These are phyloP conservation scores for Eidolon helvum DNA, from an alignment of 2,113 vertebrate genomes.

Conservation along the genomic window DNA sequence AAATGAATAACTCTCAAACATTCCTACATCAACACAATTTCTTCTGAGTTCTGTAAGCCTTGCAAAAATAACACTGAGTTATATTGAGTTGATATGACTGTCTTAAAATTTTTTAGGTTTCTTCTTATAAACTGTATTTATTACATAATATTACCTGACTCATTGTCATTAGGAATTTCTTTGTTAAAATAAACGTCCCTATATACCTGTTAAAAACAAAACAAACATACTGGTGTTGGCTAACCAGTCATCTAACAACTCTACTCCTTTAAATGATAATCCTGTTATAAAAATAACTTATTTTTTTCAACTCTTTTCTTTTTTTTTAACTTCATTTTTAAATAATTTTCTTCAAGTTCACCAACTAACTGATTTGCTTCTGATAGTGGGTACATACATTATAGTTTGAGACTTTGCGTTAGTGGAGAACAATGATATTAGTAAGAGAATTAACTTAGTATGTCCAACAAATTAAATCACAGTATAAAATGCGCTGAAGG, in stretches of 20 bases:
- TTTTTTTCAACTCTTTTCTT: not conserved
- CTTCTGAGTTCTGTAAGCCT: not conserved
- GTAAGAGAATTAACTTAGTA: not conserved
- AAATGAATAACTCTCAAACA: not conserved
- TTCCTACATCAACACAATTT: not conserved
- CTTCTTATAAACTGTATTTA: not conserved
- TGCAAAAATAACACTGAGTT: not conserved
- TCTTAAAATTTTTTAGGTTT: not conserved
- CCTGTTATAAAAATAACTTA: not conserved
- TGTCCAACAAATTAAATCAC: not conserved
- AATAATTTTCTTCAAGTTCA: not conserved
- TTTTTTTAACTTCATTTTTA: not conserved
- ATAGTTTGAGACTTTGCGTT: not conserved
- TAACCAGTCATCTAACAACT: not conserved
- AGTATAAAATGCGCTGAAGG: not conserved
- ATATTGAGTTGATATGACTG: not conserved
- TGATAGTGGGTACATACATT: not conserved
- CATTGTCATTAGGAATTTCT: not conserved
- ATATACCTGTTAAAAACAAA: not conserved
- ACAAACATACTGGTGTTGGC: not conserved
- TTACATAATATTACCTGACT: not conserved
- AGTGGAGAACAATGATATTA: not conserved
- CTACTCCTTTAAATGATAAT: not conserved
- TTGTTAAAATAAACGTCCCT: not conserved
- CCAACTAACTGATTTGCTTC: not conserved